Evolutionary conservation across 2,113 vertebrate species (phyloP).

Genomic region (Spermophilus dauricus): DNA sequence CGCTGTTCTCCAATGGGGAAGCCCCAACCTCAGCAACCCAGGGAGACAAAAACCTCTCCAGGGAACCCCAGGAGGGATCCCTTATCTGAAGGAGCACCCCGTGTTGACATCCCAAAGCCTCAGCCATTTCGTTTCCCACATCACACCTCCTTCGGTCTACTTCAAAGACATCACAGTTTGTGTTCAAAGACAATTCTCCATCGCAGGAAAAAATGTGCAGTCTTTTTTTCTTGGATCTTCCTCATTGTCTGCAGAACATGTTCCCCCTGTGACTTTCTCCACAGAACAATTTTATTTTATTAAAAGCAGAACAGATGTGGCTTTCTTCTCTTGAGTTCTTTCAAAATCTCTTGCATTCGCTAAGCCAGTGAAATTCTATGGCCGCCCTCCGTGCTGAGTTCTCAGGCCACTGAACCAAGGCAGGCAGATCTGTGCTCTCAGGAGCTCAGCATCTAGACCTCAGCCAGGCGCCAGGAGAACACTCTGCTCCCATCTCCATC

Average conservation of each 20-base stretch:
- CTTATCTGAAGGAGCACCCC: neutral
- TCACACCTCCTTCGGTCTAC: neutral
- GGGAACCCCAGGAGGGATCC: neutral
- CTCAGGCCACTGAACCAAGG: neutral
- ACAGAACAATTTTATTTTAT: neutral
- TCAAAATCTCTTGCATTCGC: neutral
- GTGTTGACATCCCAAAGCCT: neutral
- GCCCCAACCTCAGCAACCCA: neutral
- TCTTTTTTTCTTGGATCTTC: neutral
- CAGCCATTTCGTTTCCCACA: neutral
- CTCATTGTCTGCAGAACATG: neutral
- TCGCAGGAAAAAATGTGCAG: neutral
- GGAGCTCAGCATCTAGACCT: neutral
- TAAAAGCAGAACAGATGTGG: neutral
- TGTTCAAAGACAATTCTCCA: constrained; percentile 8
- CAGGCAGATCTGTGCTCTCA: neutral
- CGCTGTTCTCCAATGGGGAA: neutral
- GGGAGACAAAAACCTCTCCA: neutral
- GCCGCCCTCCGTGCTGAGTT: neutral
- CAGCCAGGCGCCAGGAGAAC: neutral
- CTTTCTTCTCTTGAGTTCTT: constrained; percentile 23
- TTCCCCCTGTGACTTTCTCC: neutral
- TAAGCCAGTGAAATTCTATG: neutral
- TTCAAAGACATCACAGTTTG: constrained; percentile 17
- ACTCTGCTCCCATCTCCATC: neutral